Conservation (phyloP, 2,113 vertebrate genomes). For the Sinocyclocheilus rhinocerous region DNA sequence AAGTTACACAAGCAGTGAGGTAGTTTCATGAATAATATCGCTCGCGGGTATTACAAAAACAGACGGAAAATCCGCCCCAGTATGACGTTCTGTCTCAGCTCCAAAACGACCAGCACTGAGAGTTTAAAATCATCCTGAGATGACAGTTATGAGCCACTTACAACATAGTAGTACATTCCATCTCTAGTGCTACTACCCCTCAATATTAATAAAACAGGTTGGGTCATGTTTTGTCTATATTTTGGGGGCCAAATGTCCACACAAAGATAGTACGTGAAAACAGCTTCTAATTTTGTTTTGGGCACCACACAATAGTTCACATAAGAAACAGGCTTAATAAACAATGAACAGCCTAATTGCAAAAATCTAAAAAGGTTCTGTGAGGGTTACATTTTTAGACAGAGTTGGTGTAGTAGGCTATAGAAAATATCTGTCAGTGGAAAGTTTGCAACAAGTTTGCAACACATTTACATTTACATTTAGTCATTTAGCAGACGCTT, state of each 20-base stretch:
- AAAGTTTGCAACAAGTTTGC: not conserved
- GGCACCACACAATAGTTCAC: not conserved
- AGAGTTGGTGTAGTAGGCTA: not conserved
- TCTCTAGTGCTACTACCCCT: not conserved
- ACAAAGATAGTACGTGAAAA: not conserved
- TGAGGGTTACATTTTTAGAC: not conserved
- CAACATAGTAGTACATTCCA: not conserved
- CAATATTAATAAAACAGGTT: not conserved
- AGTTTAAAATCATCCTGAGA: slow-evolving; percentile 19
- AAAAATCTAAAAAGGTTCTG: not conserved
- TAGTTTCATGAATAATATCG: slow-evolving; percentile 1
- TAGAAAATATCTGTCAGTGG: not conserved
- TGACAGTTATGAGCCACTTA: slow-evolving; percentile 37
- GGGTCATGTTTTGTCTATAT: not conserved
- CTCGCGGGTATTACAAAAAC: slow-evolving; percentile 21
- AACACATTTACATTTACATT: not conserved
- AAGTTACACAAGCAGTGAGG: slow-evolving; percentile 6
- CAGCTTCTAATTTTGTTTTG: not conserved
- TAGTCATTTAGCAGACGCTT: no score
- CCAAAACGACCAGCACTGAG: not conserved
- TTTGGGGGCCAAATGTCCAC: not conserved
- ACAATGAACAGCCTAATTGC: not conserved
- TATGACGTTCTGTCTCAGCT: slow-evolving; percentile 21
- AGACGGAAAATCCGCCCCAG: slow-evolving; percentile 29
- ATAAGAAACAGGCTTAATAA: not conserved